Percentiles rank a stretch among this genome's conserved stretches.
Evolutionary conservation across 2,888 invertebrate species (phyloP).

Genomic region (Neocrepidodera transversa): DNA sequence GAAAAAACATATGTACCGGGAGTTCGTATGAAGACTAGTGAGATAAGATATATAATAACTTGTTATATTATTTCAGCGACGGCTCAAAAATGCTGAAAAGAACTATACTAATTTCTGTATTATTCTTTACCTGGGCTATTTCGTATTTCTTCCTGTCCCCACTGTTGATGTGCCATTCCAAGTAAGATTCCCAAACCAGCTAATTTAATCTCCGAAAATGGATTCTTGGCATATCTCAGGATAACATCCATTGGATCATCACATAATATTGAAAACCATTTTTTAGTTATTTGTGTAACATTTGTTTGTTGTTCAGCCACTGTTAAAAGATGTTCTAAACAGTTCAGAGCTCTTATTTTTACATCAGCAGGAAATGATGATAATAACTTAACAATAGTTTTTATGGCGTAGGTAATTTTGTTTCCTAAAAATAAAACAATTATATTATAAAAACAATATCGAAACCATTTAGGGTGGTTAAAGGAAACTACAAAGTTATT

Average conservation of each 20-base stretch:
- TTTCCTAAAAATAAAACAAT: constrained; percentile 55
- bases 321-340: constrained; percentile 68
- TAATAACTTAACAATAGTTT: constrained; percentile 67
- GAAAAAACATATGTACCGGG: no score
- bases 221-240: constrained; percentile 67
- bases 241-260: constrained; percentile 68
- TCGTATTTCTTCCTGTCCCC: constrained; percentile 81
- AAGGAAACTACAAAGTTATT: not conserved
- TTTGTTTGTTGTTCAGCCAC: constrained; percentile 54
- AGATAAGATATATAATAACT: not conserved
- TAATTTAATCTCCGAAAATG: constrained; percentile 80
- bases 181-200: constrained; percentile 73
- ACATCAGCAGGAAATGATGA: constrained; percentile 69
- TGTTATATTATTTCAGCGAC: no score
- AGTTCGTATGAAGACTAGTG: no score
- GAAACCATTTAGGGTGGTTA: not conserved
- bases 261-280: constrained; percentile 68
- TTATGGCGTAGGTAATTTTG: constrained; percentile 65
- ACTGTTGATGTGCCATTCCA: constrained; percentile 72
- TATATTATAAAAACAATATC: not conserved
- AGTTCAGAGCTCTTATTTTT: constrained; percentile 72
- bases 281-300: constrained; percentile 64
- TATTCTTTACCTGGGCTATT: constrained; percentile 74
- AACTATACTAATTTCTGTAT: no score
- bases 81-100: no score